Base-by-base conservation (phyloP, 1,140 invertebrate species). In the Cydia strobilella region DNA sequence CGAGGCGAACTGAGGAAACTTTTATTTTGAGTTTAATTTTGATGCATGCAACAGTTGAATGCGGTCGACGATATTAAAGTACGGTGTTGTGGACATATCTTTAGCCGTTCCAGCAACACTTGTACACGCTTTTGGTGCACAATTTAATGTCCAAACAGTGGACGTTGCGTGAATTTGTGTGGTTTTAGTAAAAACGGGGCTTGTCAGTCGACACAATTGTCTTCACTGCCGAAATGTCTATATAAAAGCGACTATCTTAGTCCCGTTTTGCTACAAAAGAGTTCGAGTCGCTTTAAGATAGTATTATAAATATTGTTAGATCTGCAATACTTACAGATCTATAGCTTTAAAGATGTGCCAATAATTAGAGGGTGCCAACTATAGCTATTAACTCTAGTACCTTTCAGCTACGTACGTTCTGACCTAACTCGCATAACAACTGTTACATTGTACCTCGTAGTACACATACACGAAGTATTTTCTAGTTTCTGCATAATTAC, bases 341-440 rank as follows among this genome's bases (percentile, higher is more conserved):
- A 59, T 59, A 59, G 54, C 54, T 59, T 59, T 59, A 59, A 59
- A 59, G 18, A 59, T 59, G 54, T 59, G 54, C 54, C 54, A 59
- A 59, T 59, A 59, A 10, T 20, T 59, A 59, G 54, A 59, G 18
- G 54, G 20, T 59, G 54, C 54, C 54, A 59, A 59, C 54, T 59
- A 59, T 59, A 23, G 20, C 10, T 59, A 23, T 23, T 59, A 59
- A 59, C 54, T 59, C 48, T 59, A 59, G 54, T 59, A 51, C 54
- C 20, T 59, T 15, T n/a, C 51, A 54, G n/a, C 48, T 51, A 18
- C 48, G 48, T 51, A 51, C 51, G 15, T n/a, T 18, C n/a, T 45
- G 42, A 45, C 3, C 42, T 15, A 45, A 12, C 42, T 13, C 13
- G 42, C 42, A 45, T 45, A 45, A 45, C 42, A 45, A 45, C 10